Evolutionary conservation across 2,888 invertebrate genomes (phyloP).

Genomic region (Drosophila subsilvestris): DNA sequence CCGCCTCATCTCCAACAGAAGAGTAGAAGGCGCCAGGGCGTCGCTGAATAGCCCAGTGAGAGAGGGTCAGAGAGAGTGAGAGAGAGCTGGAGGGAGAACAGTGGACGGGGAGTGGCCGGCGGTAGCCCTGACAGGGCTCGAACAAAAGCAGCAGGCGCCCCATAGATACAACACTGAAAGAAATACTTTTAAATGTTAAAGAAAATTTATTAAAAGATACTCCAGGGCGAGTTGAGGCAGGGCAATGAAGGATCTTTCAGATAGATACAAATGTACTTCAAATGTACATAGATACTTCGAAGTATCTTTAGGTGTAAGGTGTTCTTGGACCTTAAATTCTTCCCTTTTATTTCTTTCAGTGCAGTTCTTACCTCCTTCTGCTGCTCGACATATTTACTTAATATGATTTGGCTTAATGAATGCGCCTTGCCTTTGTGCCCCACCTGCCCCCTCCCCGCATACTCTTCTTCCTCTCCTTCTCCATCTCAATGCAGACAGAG

Average conservation of each 20-base stretch:
- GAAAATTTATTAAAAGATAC: background rate
- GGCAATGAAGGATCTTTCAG: too few relatives aligned
- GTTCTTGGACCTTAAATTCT: too few relatives aligned
- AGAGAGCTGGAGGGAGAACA: constrained; percentile 22
- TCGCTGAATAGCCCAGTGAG: constrained; percentile 5
- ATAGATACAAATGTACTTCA: too few relatives aligned
- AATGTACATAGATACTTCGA: background rate
- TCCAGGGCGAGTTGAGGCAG: too few relatives aligned
- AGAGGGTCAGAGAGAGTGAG: background rate
- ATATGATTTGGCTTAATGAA: constrained; percentile 74
- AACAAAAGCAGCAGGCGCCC: constrained; percentile 22
- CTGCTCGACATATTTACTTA: constrained; percentile 61
- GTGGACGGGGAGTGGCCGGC: constrained; percentile 36
- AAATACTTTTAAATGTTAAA: background rate
- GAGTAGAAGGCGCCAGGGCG: constrained; percentile 30
- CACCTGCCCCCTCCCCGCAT: constrained; percentile 31
- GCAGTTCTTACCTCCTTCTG: constrained; percentile 6
- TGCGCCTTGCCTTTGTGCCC: constrained; percentile 58
- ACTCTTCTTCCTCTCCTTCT: background rate
- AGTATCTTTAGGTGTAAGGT: too few relatives aligned
- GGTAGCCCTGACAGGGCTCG: constrained; percentile 44
- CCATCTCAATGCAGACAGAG: constrained; percentile 18
- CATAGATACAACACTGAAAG: constrained; percentile 32
- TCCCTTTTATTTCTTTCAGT: background rate
- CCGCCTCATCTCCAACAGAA: background rate